A percentile compares a stretch with the other conserved stretches of the same genome.
Evolutionary conservation across 2,888 invertebrate species (phyloP).

Genomic region (Oligia fasciuncula): DNA sequence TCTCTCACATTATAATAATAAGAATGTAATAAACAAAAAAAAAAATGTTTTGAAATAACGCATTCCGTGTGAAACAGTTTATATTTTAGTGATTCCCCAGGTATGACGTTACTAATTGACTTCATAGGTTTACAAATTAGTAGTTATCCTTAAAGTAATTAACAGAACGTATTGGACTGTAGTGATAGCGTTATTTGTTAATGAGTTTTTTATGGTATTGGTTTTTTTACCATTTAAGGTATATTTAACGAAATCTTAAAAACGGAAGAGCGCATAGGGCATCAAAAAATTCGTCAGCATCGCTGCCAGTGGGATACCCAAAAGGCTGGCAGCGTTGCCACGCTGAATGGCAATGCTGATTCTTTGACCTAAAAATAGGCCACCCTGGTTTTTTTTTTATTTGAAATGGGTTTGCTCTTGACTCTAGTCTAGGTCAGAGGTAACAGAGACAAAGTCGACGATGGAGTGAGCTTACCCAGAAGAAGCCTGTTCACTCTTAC

Average conservation of each 20-base stretch:
- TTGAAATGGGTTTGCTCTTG: no score
- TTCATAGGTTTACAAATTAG: slow-evolving; percentile 1
- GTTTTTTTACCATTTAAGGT: no score
- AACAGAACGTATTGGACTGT: background rate
- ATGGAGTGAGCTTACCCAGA: no score
- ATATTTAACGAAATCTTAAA: background rate
- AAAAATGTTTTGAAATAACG: slow-evolving; percentile 9
- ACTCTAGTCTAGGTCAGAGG: no score
- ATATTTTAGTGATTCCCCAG: background rate
- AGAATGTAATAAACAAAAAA: background rate
- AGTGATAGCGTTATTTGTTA: background rate
- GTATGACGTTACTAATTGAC: slow-evolving; percentile 8
- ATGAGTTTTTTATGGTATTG: background rate
- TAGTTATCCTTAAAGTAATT: slow-evolving; percentile 15
- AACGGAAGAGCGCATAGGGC: background rate
- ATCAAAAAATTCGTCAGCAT: background rate
- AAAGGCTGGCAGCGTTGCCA: background rate
- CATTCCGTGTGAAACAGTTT: slow-evolving; percentile 1
- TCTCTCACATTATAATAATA: no score
- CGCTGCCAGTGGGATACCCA: background rate
- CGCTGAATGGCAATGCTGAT: background rate
- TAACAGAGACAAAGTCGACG: no score
- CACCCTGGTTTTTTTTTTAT: background rate
- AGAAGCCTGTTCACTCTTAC: no score
- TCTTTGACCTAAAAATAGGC: background rate